A percentile compares a stretch with the other conserved stretches of the same genome.
phyloP scores from a whole-genome alignment of 2,797 vertebrate genomes.

The Lophotriccus pileatus region DNA sequence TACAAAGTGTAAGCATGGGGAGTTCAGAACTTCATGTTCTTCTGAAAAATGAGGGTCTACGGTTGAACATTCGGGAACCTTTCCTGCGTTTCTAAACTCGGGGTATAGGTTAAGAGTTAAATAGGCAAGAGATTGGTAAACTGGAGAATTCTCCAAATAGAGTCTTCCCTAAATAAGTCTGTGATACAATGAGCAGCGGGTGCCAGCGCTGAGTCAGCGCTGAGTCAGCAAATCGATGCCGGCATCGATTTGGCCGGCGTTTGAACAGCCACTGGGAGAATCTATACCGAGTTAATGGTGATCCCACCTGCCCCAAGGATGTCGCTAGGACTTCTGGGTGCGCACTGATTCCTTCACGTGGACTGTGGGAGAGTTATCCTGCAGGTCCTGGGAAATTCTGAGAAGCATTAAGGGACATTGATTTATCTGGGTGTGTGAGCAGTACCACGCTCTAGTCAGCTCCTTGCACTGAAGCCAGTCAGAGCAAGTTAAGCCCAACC shows the following conservation, averaged over 20 bases:
- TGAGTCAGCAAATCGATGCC: not conserved
- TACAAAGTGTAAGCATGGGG: not conserved
- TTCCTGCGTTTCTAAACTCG: not conserved
- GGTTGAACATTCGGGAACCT: not conserved
- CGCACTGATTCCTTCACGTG: not conserved
- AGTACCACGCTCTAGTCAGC: not conserved
- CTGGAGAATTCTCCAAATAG: not conserved
- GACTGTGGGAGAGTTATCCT: not conserved
- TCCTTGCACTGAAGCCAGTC: not conserved
- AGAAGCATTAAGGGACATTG: not conserved
- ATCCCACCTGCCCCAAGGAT: not conserved
- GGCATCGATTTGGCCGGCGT: not conserved
- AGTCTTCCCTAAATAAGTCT: not conserved
- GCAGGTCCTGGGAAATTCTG: not conserved
- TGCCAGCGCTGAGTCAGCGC: not conserved
- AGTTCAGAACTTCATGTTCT: fast-evolving
- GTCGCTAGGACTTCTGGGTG: not conserved
- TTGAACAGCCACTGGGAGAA: not conserved
- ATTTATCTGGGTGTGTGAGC: not conserved
- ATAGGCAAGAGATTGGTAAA: not conserved
- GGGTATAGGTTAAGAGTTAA: not conserved
- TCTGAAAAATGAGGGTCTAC: not conserved
- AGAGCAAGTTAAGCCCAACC: not conserved
- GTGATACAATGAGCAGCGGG: not conserved
- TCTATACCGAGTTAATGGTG: not conserved